Evolutionary conservation across 1,140 invertebrate species (phyloP), one percentile per base, ranked within the genome.

Genomic region (Drosophila novamexicana): DNA sequence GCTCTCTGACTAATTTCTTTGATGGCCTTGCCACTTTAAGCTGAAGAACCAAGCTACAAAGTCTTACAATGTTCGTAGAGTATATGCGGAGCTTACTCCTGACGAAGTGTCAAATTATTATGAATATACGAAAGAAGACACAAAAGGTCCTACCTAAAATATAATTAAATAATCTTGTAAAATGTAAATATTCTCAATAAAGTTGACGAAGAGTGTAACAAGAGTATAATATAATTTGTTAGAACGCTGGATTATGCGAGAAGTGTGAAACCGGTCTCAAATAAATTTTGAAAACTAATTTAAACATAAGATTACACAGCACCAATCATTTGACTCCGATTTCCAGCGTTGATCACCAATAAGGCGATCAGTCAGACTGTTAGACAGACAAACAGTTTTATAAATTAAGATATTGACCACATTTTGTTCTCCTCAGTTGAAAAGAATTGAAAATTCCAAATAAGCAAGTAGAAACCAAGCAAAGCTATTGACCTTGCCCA

Each of bases 1-100:
- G 71, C 57, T 29, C 56, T 18, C 37, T 54, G 29, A 69, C 65
- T 62, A 69, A 74, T 73, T 56, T 39, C 22, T 18, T n/a, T 40
- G 45, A 54, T 61, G 50, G 56, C 50, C 45, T 73, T 57, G 63
- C 36, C n/a, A 14, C 10, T 10, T 18, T 47, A 36, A 37, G 14
- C 42, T n/a, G 16, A 29, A 16, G n/a, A 9, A 59, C 14, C 29
- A 32, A 45, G 29, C 56, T 6, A 34, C 40, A 45, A 34, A 16
- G 56, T 37, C 10, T 36, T 18, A 7, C 57, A 18, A 36, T 9
- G 9, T 8, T 29, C 37, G 14, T 42, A 0, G 7, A 10, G 16
- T 12, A 1, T 36, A 29, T 12, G 16, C 7, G 9, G 12, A 49
- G 32, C 34, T 7, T 32, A 32, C 14, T 50, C 14, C 8, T 37